Evolutionary conservation across 1,140 invertebrate genomes (phyloP), one percentile per base, ranked within the genome.

Genomic region (Cherax quadricarinatus): DNA sequence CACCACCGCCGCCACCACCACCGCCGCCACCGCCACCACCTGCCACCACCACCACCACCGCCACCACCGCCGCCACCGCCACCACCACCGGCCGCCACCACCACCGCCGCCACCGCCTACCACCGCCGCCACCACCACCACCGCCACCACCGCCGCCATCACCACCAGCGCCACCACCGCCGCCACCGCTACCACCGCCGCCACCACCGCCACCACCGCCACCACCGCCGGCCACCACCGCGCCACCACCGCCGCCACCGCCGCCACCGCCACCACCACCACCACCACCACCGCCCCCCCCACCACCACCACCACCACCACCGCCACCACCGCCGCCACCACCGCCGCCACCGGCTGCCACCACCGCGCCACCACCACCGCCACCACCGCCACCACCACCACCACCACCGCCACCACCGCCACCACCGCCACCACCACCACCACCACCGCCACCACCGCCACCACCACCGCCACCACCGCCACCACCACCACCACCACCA

Each of bases 361-460:
- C n/a, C n/a, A n/a, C n/a, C n/a, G n/a, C n/a, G n/a, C n/a, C n/a
- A n/a, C 21, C 66, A 70, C 66, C 66, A 70, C 66, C 66, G 21
- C 66, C 66, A 70, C 21, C 66, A 70, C 66, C 66, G 12, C 66
- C 66, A 14, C 66, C 12, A 14, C 66, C 66, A 70, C 21, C 66
- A 70, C 66, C 66, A 70, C 66, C 66, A 70, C 21, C 66, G 12
- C 66, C 66, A 14, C 66, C 12, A 14, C 66, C 66, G 21, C 21
- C 66, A 70, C 66, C 66, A 70, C 66, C 66, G 21, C n/a, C n/a
- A n/a, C 66, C 66, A 70, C 21, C 66, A 70, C 66, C 66, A 70
- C 66, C 66, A 70, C 21, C 66, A 70, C 66, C 66, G 21, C 66
- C 66, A 70, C 21, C 12, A 70, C 66, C 66, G 12, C 66, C 66